Evolutionary conservation across 2,797 vertebrate species (phyloP), one percentile per base, ranked within the genome.

Genomic region (Sternotherus odoratus): DNA sequence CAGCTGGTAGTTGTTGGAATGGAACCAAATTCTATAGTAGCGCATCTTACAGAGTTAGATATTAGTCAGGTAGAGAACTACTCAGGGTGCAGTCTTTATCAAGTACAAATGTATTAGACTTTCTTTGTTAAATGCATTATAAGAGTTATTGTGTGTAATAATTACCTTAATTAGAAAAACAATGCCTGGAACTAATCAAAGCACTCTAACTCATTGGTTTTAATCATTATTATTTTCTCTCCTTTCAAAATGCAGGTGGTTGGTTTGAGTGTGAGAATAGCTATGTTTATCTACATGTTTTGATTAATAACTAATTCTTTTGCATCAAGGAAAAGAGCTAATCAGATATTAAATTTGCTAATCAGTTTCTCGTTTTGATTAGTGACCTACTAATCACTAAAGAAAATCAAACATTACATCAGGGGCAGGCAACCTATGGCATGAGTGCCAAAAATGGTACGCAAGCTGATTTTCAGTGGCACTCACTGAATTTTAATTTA

Each of bases 81-180:
- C 83, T 43, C n/a, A 72, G 15, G 33, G 77, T 94, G 39, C 24
- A 82, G 4, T 50, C 78, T 92, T 90, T 83, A 87, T 30, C 84
- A 53, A 90, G 54, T 23, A 90, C 33, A 94, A 91, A 54, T 81
- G 21, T 82, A 21, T 86, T 7, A 77, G 82, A 24, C 57, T 74
- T 91, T 48, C 75, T 92, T n/a, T 66, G 12, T 90, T 50, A 91
- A n/a, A n/a, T n/a, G 74, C 88, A 92, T 94, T 81, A 49, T 83
- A 95, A 95, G 84, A 94, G 85, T 84, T 93, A 94, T 94, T 97
- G 82, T 93, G 80, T 69, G 69, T 50, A 86, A 79, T 97, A 97
- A 97, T 98, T 97, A 92, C 82, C 83, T 96, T 98, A 97, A 98
- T 98, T 97, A 96, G 94, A 87, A 82, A 94, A 93, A 97, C 56